These are phyloP conservation scores for Musca domestica DNA, from an alignment of 1,140 invertebrate species.

Conservation along the genomic window DNA sequence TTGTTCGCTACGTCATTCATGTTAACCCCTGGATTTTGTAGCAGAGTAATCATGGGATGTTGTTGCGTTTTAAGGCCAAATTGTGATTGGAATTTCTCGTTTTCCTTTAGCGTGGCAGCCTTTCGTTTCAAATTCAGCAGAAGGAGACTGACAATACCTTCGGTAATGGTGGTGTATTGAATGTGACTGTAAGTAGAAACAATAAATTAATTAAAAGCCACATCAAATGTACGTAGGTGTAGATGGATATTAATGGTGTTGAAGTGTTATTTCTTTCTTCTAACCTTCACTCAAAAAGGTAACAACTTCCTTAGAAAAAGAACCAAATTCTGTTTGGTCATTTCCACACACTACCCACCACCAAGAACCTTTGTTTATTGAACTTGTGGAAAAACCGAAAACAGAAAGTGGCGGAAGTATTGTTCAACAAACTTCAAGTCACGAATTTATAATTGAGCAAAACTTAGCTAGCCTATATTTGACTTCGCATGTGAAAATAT, in stretches of 20 bases:
- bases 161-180: slow-evolving; percentile 60
- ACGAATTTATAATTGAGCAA: slow-evolving; percentile 5
- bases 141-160: slow-evolving; percentile 60
- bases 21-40: slow-evolving; percentile 57
- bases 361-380: not conserved
- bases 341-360: not conserved
- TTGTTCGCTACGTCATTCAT: slow-evolving; percentile 57
- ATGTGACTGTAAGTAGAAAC: slow-evolving; percentile 30
- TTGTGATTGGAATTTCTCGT: slow-evolving; percentile 56
- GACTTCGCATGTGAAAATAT: not conserved
- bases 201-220: not conserved
- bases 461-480: slow-evolving; percentile 1
- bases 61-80: slow-evolving; percentile 62
- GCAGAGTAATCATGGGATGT: slow-evolving; percentile 65
- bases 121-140: slow-evolving; percentile 58
- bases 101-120: slow-evolving; percentile 46
- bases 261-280: not conserved
- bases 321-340: not conserved
- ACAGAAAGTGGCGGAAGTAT: not conserved
- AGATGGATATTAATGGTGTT: not conserved
- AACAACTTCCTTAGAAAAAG: too few species aligned
- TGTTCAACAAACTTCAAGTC: slow-evolving; percentile 10
- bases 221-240: not conserved
- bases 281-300: not conserved
- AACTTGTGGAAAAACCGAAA: too few species aligned